phyloP scores from a whole-genome alignment of 2,797 vertebrate genomes.

The Oryzias dopingdopingensis region DNA sequence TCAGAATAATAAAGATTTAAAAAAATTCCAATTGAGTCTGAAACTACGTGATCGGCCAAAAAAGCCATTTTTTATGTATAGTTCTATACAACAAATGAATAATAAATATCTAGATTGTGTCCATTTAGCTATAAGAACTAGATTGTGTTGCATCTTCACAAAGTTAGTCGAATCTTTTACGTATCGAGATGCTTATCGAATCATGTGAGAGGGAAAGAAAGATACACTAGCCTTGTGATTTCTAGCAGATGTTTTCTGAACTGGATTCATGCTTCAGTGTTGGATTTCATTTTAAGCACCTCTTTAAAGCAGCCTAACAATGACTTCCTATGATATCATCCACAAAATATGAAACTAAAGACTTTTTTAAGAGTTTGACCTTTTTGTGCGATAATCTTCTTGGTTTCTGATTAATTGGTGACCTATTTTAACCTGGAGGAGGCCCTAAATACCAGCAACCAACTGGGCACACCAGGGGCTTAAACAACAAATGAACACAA shows the following conservation, averaged over 20 bases:
- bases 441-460: neutral
- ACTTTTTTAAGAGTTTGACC: neutral
- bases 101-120: too few species aligned
- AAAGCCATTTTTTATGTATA: too few species aligned
- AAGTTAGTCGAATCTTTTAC: too few species aligned
- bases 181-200: too few species aligned
- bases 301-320: slow-evolving; percentile 23
- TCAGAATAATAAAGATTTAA: too few species aligned
- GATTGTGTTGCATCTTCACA: too few species aligned
- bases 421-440: neutral
- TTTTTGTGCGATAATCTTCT: neutral
- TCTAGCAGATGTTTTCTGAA: slow-evolving; percentile 35
- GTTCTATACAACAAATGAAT: too few species aligned
- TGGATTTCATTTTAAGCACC: slow-evolving; percentile 42
- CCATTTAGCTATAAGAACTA: too few species aligned
- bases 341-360: neutral
- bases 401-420: neutral
- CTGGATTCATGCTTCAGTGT: slow-evolving; percentile 34
- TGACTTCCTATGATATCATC: slow-evolving; percentile 30
- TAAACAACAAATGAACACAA: neutral
- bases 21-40: too few species aligned
- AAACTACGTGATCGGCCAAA: too few species aligned
- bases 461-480: neutral
- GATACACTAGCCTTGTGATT: slow-evolving; percentile 6
- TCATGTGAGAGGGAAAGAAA: too few species aligned